Base-by-base conservation (phyloP, 2,888 invertebrate genomes). In the Aethes cnicana region DNA sequence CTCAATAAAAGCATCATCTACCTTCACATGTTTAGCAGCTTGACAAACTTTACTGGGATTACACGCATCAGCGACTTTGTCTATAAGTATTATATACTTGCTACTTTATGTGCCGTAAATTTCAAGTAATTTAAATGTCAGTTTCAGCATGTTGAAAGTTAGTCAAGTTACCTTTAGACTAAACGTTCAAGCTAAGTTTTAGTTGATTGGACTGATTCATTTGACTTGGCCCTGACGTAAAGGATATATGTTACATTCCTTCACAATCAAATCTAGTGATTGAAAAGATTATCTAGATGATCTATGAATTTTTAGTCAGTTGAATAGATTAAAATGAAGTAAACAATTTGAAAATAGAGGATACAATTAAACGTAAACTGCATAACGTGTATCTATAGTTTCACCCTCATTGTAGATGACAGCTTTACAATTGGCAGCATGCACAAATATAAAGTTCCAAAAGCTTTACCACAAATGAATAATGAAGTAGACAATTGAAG, bases 171-270 rank as follows among this genome's bases (percentile, higher is more conserved):
- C 47, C n/a, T n/a, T n/a, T n/a, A n/a, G n/a, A n/a, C n/a, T n/a
- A n/a, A n/a, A n/a, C n/a, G n/a, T 55, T 64, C 53, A 55, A 62
- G 70, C 67, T 69, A 69, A 66, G 58, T 57, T 58, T 59, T n/a
- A n/a, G n/a, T n/a, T 68, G 75, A 72, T n/a, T n/a, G n/a, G n/a
- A 73, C 80, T 77, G 77, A 86, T 88, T 88, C 88, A 88, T 88
- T 88, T 88, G 88, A 88, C 88, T 88, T 88, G 88, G 83, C 81
- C 72, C 63, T 75, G 82, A 76, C 84, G 84, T 82, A 81, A 81
- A 72, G 84, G 84, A n/a, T n/a, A 67, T 82, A 75, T 58, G 52
- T 59, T n/a, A n/a, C 57, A 26, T 59, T 63, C 69, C 67, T 70
- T 68, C 56, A 69, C 71, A 61, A n/a, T 72, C 70, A 68, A 69